These are phyloP conservation scores for Psilanteris sp. DNA, from an alignment of 1,140 invertebrate species.

Conservation along the genomic window DNA sequence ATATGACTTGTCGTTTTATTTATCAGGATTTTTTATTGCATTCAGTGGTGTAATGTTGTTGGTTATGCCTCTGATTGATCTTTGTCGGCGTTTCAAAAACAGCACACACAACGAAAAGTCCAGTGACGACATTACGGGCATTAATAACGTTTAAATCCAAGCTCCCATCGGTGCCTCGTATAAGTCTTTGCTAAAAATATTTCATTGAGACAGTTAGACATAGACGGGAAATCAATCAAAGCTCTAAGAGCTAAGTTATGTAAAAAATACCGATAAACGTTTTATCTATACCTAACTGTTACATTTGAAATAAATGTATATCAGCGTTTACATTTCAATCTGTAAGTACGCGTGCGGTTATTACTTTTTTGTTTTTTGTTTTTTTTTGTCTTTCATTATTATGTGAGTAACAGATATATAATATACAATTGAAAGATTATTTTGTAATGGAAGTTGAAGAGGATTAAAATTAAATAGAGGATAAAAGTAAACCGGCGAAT, in stretches of 20 bases:
- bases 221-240: conserved; percentile 37
- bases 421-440: too few species aligned
- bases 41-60: conserved; percentile 90
- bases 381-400: too few species aligned
- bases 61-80: conserved; percentile 82
- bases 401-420: too few species aligned
- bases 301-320: conserved; percentile 23
- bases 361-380: too few species aligned
- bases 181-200: conserved; percentile 42
- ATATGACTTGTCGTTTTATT: conserved; percentile 92
- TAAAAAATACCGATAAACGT: conserved; percentile 11
- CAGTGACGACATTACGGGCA: conserved; percentile 64
- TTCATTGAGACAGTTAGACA: conserved; percentile 51
- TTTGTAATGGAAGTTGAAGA: too few species aligned
- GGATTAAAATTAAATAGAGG: too few species aligned
- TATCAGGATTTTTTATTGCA: conserved; percentile 91
- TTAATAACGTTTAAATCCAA: conserved; percentile 73
- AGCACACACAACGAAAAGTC: conserved; percentile 62
- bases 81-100: conserved; percentile 72
- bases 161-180: conserved; percentile 53
- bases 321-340: conserved; percentile 16
- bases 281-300: conserved; percentile 44
- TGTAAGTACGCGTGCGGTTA: conserved; percentile 32
- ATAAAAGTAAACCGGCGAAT: too few species aligned
- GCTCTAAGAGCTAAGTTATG: conserved; percentile 27